phyloP scores from a whole-genome alignment of 2,113 vertebrate species.

The Eleginops maclovinus region DNA sequence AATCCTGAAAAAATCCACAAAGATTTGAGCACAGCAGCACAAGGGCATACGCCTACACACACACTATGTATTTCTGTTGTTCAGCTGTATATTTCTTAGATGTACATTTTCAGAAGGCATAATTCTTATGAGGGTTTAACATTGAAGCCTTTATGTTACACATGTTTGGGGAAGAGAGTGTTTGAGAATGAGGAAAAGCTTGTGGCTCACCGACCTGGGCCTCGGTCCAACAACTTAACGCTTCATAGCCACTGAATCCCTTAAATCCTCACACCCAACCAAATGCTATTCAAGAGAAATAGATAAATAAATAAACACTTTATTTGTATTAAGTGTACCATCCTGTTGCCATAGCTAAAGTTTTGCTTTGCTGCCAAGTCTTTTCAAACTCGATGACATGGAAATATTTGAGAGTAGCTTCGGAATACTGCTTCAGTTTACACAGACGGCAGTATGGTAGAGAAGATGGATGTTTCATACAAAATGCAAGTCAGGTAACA shows the following conservation, averaged over 20 bases:
- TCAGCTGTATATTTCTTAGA: slow-evolving; percentile 25
- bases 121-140: slow-evolving; percentile 14
- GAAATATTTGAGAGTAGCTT: slow-evolving; percentile 59
- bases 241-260: slow-evolving; percentile 58
- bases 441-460: not conserved
- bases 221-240: slow-evolving; percentile 52
- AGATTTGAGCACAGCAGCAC: not conserved
- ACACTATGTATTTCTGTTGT: not conserved
- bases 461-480: not conserved
- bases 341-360: slow-evolving; percentile 2
- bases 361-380: slow-evolving; percentile 45
- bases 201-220: slow-evolving; percentile 59
- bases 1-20: not conserved
- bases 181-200: slow-evolving; percentile 42
- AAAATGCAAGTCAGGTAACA: not conserved
- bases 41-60: not conserved
- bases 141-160: slow-evolving; percentile 36
- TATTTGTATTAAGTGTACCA: slow-evolving; percentile 15
- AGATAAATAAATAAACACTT: slow-evolving; percentile 41
- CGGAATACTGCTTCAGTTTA: not conserved
- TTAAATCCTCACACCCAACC: slow-evolving; percentile 51
- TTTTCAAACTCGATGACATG: slow-evolving; percentile 51
- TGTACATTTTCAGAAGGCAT: not conserved
- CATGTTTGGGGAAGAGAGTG: slow-evolving; percentile 5
- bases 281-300: slow-evolving; percentile 46